Conservation (phyloP, 2,113 vertebrate species). For the Xiphophorus maculatus region DNA sequence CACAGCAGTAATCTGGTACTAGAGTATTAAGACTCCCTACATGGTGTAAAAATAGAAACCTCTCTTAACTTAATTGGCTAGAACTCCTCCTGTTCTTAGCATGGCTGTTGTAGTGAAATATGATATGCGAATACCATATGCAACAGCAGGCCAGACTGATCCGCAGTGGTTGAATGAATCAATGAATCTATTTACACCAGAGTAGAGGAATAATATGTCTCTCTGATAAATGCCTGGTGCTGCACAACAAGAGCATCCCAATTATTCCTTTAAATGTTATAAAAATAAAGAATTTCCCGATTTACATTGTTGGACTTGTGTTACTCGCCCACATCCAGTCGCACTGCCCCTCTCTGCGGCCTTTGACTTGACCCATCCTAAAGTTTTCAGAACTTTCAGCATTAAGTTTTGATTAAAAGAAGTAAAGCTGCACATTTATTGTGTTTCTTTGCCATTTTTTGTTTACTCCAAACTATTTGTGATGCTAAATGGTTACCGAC, state of each 20-base stretch:
- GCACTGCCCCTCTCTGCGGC: not conserved
- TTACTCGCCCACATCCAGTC: not conserved
- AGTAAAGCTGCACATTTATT: too few relatives aligned
- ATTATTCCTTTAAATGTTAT: not conserved
- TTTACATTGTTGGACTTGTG: not conserved
- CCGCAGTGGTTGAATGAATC: not conserved
- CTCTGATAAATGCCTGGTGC: not conserved
- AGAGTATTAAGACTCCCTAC: not conserved
- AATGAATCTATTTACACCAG: not conserved
- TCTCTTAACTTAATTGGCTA: not conserved
- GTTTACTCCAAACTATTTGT: not conserved
- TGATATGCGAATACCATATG: not conserved
- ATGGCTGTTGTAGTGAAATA: slow-evolving; percentile 1
- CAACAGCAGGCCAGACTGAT: not conserved
- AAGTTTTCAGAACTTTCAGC: too few relatives aligned
- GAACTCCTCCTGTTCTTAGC: not conserved
- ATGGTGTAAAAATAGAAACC: not conserved
- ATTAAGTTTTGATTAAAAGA: too few relatives aligned
- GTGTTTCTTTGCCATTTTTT: too few relatives aligned
- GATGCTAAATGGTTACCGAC: slow-evolving; percentile 1
- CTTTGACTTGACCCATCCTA: not conserved
- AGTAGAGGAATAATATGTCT: not conserved
- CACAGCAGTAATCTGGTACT: not conserved
- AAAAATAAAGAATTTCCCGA: not conserved
- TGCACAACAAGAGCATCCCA: not conserved